Base-by-base conservation (phyloP, 2,113 vertebrate species). In the Ramphastos sulfuratus region DNA sequence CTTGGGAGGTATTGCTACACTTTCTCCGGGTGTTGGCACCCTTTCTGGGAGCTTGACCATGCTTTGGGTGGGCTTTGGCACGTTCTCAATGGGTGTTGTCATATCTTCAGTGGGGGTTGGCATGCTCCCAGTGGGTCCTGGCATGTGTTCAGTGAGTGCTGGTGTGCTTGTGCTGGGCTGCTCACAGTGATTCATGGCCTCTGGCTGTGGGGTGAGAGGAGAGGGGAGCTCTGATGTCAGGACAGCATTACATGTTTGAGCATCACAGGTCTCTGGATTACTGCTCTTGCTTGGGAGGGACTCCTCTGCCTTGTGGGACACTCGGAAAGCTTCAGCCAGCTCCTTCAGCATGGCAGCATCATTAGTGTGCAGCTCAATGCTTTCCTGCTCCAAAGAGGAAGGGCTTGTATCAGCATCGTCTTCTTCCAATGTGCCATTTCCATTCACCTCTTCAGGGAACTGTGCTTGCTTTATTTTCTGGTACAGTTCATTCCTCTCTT, bases 401-500 rank as follows among this genome's bases (percentile, higher is more conserved):
- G 74, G 72, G 1, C 39, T 91, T 0, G 4, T 24, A 85, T 95
- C 96, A 20, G 87, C 30, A 6, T 89, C 91, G 6, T 98, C 66
- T 1, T 93, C 97, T 23, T 94, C 95, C 18, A 96, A 95, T 61
- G 67, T 69, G 20, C 74, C 90, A 20, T 77, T 77, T 69, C 56
- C 85, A 77, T 95, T 96, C 44, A 92, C 66, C 35, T 96, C 95
- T 28, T 96, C 94, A 18, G 93, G 46, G 33, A 85, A 31, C 64
- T 98, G 98, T 7, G 99, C 98, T 10, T 99, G 98, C 96, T 98
- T 98, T 85, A 99, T 99, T 97, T 99, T 99, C 67, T 95, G 96
- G 55, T 99, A 99, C 39, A 99, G 97, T 88, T 98, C 96, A 5
- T 97, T 98, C 78, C 99, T 98, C 95, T 99, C 99, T 15, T 99